Conservation (phyloP, 2,113 vertebrate genomes). For the Synchiropus splendidus region DNA sequence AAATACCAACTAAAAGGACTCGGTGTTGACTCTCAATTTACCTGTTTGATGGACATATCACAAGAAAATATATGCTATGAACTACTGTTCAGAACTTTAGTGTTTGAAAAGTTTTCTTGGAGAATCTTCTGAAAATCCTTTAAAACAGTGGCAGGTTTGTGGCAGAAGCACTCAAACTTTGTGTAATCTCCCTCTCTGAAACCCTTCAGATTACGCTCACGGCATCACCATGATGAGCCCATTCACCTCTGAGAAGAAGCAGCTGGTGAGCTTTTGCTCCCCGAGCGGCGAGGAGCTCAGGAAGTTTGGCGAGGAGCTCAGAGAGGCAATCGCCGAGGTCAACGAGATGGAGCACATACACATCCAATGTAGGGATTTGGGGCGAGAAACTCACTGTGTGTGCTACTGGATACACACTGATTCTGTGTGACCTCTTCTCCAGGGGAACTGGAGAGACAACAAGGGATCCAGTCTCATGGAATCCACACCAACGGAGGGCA, state of each 20-base stretch:
- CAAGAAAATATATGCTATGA: too few species aligned
- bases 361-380: conserved; percentile 84
- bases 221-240: conserved; percentile 93
- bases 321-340: conserved; percentile 94
- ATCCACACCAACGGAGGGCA: conserved; percentile 79
- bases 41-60: too few species aligned
- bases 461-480: conserved; percentile 75
- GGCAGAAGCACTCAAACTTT: conserved; percentile 1
- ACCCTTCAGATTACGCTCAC: conserved; percentile 83
- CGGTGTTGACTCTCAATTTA: too few species aligned
- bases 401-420: too few species aligned
- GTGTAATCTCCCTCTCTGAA: conserved; percentile 3
- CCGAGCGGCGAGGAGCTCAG: conserved; percentile 91
- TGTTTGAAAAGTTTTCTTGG: too few species aligned
- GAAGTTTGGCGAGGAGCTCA: conserved; percentile 94
- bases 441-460: conserved; percentile 97
- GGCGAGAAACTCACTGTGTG: too few species aligned
- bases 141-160: too few species aligned
- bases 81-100: too few species aligned
- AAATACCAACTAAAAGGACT: too few species aligned
- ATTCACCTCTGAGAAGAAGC: conserved; percentile 92
- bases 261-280: conserved; percentile 92
- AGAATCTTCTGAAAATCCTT: too few species aligned
- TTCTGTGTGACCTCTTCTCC: conserved; percentile 5
- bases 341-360: conserved; percentile 98